These are phyloP conservation scores for Physella acuta DNA, from an alignment of 1,140 invertebrate species.

Conservation along the genomic window DNA sequence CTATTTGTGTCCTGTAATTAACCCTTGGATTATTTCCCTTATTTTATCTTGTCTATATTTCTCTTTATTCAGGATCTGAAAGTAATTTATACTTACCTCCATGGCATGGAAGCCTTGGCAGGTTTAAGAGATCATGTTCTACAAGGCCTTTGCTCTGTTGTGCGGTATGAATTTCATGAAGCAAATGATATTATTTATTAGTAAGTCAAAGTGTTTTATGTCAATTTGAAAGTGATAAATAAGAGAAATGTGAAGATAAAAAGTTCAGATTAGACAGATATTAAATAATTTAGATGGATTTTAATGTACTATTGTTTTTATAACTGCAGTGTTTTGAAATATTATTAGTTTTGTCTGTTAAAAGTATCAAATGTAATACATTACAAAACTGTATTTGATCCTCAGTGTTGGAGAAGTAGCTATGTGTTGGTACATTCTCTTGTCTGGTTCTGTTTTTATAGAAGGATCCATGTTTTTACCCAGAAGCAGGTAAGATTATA, in stretches of 20 bases:
- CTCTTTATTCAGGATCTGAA: slow-evolving; percentile 69
- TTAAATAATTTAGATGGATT: neutral
- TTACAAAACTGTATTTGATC: too few relatives aligned
- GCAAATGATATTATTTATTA: slow-evolving; percentile 80
- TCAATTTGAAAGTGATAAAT: neutral
- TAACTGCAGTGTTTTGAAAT: too few relatives aligned
- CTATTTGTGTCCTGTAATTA: too few relatives aligned
- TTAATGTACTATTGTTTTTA: neutral
- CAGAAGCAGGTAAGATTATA: slow-evolving; percentile 72
- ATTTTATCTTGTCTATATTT: slow-evolving; percentile 2
- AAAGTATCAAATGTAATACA: too few relatives aligned
- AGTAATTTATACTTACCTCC: slow-evolving; percentile 75
- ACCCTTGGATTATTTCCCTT: neutral
- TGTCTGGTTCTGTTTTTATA: slow-evolving; percentile 86
- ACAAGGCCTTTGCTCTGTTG: slow-evolving; percentile 70
- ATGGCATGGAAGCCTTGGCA: slow-evolving; percentile 73
- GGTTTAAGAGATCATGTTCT: slow-evolving; percentile 73
- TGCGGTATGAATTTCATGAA: slow-evolving; percentile 74
- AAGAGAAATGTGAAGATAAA: neutral
- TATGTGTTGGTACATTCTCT: slow-evolving; percentile 81
- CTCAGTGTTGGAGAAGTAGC: slow-evolving; percentile 76
- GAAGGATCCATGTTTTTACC: slow-evolving; percentile 85
- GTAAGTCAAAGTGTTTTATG: slow-evolving; percentile 62
- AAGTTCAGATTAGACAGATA: neutral
- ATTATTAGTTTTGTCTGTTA: too few relatives aligned